Percentiles rank a stretch among this genome's conserved stretches.
phyloP scores from a whole-genome alignment of 2,888 invertebrate genomes.

The Pherbina coryleti region DNA sequence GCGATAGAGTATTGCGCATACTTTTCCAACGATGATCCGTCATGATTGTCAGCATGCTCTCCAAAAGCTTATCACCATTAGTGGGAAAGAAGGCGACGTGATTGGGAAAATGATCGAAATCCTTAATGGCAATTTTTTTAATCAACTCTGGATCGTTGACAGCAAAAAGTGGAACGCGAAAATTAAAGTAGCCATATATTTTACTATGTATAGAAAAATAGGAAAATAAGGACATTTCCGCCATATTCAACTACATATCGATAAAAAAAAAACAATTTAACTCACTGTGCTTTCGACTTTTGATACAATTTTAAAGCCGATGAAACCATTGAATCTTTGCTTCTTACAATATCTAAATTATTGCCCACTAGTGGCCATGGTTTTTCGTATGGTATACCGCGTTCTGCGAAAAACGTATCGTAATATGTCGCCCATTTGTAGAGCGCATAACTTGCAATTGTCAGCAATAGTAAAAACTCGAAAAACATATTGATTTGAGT shows the following conservation, averaged over 20 bases:
- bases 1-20: conserved; percentile 66
- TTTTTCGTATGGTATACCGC: conserved; percentile 49
- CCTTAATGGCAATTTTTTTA: conserved; percentile 71
- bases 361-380: conserved; percentile 52
- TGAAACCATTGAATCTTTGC: conserved; percentile 46
- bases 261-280: neutral
- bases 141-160: conserved; percentile 53
- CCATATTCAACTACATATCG: neutral
- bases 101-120: conserved; percentile 72
- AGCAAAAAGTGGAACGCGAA: conserved; percentile 19
- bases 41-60: conserved; percentile 52
- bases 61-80: conserved; percentile 63
- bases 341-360: conserved; percentile 40
- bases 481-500: neutral
- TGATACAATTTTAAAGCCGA: conserved; percentile 39
- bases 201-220: conserved; percentile 9
- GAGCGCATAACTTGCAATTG: conserved; percentile 40
- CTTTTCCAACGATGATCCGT: conserved; percentile 64
- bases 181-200: conserved; percentile 24
- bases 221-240: neutral
- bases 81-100: conserved; percentile 64
- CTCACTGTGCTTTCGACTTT: conserved; percentile 42
- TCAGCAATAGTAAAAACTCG: conserved; percentile 44
- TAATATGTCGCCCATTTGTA: conserved; percentile 53
- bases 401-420: conserved; percentile 49